Evolutionary conservation across 2,888 invertebrate genomes (phyloP).

Genomic region (Ischnura elegans): DNA sequence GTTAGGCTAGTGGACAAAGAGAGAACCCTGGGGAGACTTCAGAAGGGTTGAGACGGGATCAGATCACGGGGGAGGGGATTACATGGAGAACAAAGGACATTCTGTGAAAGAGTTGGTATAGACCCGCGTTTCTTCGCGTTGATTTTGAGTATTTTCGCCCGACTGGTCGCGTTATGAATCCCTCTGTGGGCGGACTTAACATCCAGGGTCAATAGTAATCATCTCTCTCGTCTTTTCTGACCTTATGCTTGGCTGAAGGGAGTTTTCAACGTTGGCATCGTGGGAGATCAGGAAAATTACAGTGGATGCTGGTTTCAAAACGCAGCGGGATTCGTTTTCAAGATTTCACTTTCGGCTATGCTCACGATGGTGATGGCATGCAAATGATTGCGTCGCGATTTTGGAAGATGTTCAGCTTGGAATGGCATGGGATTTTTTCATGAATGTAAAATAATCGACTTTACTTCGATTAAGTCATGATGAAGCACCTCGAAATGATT

Average conservation of each 20-base stretch:
- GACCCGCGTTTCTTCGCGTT: background rate
- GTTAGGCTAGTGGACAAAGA: conserved; percentile 7
- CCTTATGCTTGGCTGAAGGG: background rate
- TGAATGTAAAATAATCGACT: too few species aligned
- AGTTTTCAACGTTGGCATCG: background rate
- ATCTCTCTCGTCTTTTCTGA: conserved; percentile 3
- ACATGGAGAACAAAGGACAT: background rate
- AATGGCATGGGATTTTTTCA: too few species aligned
- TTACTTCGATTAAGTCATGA: too few species aligned
- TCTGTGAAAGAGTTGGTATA: background rate
- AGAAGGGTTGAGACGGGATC: conserved; percentile 1
- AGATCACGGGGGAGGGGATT: background rate
- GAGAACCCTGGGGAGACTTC: background rate
- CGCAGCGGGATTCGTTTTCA: background rate
- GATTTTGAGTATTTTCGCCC: background rate
- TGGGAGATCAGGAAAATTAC: background rate
- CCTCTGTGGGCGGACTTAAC: background rate
- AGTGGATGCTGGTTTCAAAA: background rate
- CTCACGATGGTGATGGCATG: background rate
- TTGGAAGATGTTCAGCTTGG: too few species aligned
- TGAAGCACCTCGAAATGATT: too few species aligned
- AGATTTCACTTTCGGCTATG: background rate
- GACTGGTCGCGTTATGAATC: background rate
- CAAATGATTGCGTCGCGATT: too few species aligned
- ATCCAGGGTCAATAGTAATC: conserved; percentile 8